Conservation (phyloP, 2,888 invertebrate genomes). For the Spicauda simplicius region DNA sequence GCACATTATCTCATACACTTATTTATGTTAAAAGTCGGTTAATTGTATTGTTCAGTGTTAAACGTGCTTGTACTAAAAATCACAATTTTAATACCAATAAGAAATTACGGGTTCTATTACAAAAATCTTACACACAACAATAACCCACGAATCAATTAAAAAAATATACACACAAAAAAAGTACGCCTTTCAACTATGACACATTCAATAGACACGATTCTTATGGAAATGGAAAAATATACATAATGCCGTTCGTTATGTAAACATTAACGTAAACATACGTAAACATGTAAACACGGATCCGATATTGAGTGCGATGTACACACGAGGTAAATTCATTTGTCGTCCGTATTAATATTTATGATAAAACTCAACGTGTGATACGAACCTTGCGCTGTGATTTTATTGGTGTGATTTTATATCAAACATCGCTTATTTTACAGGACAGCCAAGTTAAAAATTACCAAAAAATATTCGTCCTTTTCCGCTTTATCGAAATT, state of each 20-base stretch:
- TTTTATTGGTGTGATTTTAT: background rate
- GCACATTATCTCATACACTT: no score
- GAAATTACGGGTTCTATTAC: no score
- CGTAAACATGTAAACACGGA: slow-evolving; percentile 12
- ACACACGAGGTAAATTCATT: slow-evolving; percentile 17
- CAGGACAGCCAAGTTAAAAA: no score
- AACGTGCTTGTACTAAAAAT: no score
- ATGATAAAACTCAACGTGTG: background rate
- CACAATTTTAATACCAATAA: no score
- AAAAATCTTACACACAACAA: no score
- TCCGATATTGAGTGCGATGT: slow-evolving; percentile 11
- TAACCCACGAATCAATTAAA: no score
- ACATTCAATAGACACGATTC: slow-evolving; percentile 6
- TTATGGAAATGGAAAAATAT: slow-evolving; percentile 19
- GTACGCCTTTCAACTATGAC: slow-evolving; percentile 3
- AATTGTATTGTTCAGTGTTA: no score
- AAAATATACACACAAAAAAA: background rate
- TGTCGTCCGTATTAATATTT: slow-evolving; percentile 14
- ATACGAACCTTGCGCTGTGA: background rate
- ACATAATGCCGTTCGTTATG: slow-evolving; percentile 10
- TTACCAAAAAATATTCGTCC: no score
- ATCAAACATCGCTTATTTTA: no score
- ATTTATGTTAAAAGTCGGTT: no score
- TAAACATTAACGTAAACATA: slow-evolving; percentile 11
- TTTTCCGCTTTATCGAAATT: no score